Evolutionary conservation across 2,797 vertebrate species (phyloP), one percentile per base, ranked within the genome.

Genomic region (Sebastes oblongus): DNA sequence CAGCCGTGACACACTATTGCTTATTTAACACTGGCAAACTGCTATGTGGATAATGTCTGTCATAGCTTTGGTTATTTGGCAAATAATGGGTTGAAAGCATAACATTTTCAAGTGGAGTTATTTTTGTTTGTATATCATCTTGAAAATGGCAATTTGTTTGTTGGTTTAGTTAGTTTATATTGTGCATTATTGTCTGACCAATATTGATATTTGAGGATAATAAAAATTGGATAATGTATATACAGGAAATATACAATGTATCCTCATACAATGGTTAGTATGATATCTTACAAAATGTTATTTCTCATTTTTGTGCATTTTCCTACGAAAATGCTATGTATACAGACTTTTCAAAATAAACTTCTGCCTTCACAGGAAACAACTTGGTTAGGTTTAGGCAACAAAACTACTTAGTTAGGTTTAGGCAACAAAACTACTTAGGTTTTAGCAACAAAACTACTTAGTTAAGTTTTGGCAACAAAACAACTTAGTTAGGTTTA

Each of bases 1-100:
- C 66, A 78, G 77, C 34, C 70, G 55, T 72, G 67, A 74, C 67
- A 81, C 72, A 62, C 27, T 46, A 20, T 25, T 78, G 42, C 68
- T 72, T 79, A 61, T 67, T 71, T 68, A 72, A 66, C 11, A 60
- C 3, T 22, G 4, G 42, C 16, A 68, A 77, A 54, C 24, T n/a
- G 54, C 56, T 29, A 10, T 18, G 56, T 39, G 16, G 42, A 29
- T 66, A 2, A 32, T 46, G 34, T 46, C 50, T 3, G 22, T 56
- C 6, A 5, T 14, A 50, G 56, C 46, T 59, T 2, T 22, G 18
- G 42, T 66, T 27, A 29, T 50, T 52, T 30, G 3, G 56, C 36
- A 50, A 62, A 72, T 62, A 61, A 66, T 60, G 6, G 30, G 29
- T 30, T 30, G 12, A 27, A 66, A 66, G 54, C 4, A 16, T 46